Evolutionary conservation across 2,888 invertebrate genomes (phyloP).

Genomic region (Acholoe squamosa): DNA sequence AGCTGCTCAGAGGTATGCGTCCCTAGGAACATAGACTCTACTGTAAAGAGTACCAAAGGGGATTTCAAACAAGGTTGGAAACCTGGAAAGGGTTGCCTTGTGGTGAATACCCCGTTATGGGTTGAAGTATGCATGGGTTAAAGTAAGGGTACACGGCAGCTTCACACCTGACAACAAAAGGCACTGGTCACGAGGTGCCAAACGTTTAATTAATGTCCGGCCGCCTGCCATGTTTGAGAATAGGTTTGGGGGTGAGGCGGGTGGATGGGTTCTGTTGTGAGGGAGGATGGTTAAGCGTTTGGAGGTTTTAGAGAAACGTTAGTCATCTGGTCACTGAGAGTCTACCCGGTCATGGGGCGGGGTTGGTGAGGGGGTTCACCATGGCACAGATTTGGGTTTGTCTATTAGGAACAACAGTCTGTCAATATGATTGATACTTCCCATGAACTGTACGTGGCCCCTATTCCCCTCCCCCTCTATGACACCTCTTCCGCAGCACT

Average conservation of each 20-base stretch:
- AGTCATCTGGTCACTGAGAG: slow-evolving; percentile 7
- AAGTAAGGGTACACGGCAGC: background rate
- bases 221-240: background rate
- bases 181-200: slow-evolving; percentile 45
- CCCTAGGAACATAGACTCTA: too few species aligned
- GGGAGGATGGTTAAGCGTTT: too few species aligned
- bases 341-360: background rate
- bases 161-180: slow-evolving; percentile 34
- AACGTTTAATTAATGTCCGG: slow-evolving; percentile 39
- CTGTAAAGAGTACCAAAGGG: too few species aligned
- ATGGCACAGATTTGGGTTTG: background rate
- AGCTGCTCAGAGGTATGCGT: too few species aligned
- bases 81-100: too few species aligned
- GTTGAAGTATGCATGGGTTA: too few species aligned
- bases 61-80: too few species aligned
- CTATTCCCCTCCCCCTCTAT: too few species aligned
- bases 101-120: too few species aligned
- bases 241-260: background rate
- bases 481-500: too few species aligned
- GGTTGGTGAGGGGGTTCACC: background rate
- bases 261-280: background rate
- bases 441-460: slow-evolving; percentile 21
- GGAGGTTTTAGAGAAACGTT: background rate
- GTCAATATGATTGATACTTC: slow-evolving; percentile 8
- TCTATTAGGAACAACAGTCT: background rate